Percentiles rank a stretch among this genome's conserved stretches.
These are phyloP conservation scores for Paracanthobrama guichenoti DNA, from an alignment of 2,113 vertebrate genomes.

Conservation along the genomic window DNA sequence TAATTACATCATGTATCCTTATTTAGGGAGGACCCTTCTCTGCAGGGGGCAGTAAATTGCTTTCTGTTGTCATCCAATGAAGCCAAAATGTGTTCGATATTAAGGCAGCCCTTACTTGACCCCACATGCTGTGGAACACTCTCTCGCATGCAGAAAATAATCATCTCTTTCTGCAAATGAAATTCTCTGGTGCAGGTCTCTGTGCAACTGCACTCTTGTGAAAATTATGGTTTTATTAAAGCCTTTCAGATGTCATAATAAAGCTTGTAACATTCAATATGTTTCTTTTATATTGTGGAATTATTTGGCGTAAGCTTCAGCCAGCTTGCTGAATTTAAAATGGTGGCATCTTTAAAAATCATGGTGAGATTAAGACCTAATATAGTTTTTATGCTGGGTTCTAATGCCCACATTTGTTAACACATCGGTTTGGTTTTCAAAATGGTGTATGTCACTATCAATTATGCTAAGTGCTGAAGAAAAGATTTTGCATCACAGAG, in stretches of 20 bases:
- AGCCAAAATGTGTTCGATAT: constrained; percentile 42
- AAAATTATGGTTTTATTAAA: background rate
- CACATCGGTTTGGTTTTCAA: constrained; percentile 11
- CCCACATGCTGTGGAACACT: constrained; percentile 30
- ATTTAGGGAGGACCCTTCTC: background rate
- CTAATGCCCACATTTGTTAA: background rate
- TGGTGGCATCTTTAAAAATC: background rate
- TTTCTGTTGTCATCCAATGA: constrained; percentile 7
- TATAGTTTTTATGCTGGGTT: background rate
- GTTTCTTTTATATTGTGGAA: background rate
- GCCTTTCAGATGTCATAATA: background rate
- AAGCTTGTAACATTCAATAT: background rate
- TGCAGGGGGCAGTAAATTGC: constrained; percentile 47
- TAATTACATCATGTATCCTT: background rate
- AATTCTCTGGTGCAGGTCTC: background rate
- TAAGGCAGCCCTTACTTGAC: constrained; percentile 32
- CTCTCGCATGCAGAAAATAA: constrained; percentile 32
- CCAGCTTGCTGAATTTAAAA: background rate
- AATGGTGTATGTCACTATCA: background rate
- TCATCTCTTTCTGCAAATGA: constrained; percentile 22
- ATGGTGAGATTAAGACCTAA: background rate
- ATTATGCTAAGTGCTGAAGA: constrained; percentile 12
- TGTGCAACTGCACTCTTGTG: background rate
- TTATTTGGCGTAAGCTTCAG: background rate
- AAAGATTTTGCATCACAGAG: constrained; percentile 27